Evolutionary conservation across 1,140 invertebrate genomes (phyloP).

Genomic region (Cyclargus thomasi): DNA sequence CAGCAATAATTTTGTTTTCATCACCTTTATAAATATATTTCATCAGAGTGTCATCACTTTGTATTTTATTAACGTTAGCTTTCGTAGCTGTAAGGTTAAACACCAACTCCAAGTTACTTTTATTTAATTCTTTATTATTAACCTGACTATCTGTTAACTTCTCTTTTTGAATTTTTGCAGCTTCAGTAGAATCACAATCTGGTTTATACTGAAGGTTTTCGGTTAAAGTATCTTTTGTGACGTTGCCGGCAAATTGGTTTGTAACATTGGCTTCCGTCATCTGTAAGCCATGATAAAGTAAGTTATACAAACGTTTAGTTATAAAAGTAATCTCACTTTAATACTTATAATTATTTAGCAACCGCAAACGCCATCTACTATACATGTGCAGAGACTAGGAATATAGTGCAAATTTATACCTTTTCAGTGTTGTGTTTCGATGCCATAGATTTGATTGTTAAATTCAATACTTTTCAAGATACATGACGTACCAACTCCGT

Average conservation of each 20-base stretch:
- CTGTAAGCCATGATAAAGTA: constrained; percentile 16
- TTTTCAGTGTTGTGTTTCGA: no score
- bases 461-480: no score
- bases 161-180: not conserved
- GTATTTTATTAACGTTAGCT: constrained; percentile 21
- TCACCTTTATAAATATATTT: constrained; percentile 48
- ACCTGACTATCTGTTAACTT: not conserved
- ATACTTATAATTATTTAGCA: no score
- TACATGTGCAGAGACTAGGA: no score
- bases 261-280: constrained; percentile 26
- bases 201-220: not conserved
- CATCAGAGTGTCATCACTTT: constrained; percentile 30
- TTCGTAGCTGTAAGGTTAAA: not conserved
- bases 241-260: constrained; percentile 9
- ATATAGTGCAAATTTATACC: no score
- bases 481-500: no score
- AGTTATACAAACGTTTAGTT: no score
- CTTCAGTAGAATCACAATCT: not conserved
- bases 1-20: constrained; percentile 26
- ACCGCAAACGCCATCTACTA: no score
- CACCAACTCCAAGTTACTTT: not conserved
- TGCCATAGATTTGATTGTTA: no score
- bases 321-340: no score
- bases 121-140: not conserved
- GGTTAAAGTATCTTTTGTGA: not conserved